Conservation (phyloP, 2,888 invertebrate genomes). For the Diaperis boleti region DNA sequence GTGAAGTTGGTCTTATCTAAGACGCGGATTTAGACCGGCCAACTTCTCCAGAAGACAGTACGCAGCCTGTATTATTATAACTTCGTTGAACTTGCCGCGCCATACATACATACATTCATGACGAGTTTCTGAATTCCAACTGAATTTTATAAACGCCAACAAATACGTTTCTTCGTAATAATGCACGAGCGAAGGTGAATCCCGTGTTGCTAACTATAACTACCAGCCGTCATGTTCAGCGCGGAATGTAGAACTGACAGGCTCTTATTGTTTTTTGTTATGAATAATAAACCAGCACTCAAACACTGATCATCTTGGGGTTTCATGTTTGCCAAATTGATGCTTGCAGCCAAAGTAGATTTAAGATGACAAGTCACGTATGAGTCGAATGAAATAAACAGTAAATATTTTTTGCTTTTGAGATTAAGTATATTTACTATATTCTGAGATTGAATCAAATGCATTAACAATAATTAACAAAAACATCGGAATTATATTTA, state of each 20-base stretch:
- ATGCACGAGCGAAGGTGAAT: slow-evolving; percentile 42
- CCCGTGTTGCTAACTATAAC: not conserved
- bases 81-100: slow-evolving; percentile 59
- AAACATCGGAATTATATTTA: too few species aligned
- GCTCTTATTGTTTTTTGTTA: not conserved
- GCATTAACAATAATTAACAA: too few species aligned
- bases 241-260: not conserved
- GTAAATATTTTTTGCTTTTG: too few species aligned
- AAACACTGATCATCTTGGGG: not conserved
- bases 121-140: slow-evolving; percentile 53
- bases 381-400: too few species aligned
- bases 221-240: not conserved
- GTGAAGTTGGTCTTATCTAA: slow-evolving; percentile 64
- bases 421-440: too few species aligned
- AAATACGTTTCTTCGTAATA: slow-evolving; percentile 50
- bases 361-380: too few species aligned
- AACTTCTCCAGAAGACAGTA: slow-evolving; percentile 56
- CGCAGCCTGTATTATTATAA: slow-evolving; percentile 63
- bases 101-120: slow-evolving; percentile 65
- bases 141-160: slow-evolving; percentile 56
- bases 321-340: slow-evolving; percentile 15
- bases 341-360: too few species aligned
- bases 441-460: too few species aligned
- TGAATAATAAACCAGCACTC: not conserved
- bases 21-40: slow-evolving; percentile 62